A percentile compares a stretch with the other conserved stretches of the same genome.
Evolutionary conservation across 53 echinoderm and acorn worm species (phyloP).

Genomic region (Temnopleurus reevesii): DNA sequence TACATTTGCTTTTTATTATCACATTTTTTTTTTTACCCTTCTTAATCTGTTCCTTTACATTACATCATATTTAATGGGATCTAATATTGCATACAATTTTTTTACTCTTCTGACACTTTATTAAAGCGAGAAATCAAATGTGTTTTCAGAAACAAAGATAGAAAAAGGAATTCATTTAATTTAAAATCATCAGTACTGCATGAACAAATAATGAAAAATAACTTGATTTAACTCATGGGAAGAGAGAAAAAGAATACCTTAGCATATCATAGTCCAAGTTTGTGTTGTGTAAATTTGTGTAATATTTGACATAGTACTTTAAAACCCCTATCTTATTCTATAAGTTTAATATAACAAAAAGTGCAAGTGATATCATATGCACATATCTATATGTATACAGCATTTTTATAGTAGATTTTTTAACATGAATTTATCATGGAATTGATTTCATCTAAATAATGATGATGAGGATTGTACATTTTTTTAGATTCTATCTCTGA

Average conservation of each 20-base stretch:
- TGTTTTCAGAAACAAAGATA: background rate
- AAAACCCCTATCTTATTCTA: conserved; percentile 13
- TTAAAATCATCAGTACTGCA: conserved; percentile 25
- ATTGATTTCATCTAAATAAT: background rate
- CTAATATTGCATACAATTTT: too few relatives aligned
- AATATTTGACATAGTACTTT: conserved; percentile 39
- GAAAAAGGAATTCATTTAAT: background rate
- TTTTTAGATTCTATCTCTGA: background rate
- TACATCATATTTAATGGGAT: too few relatives aligned
- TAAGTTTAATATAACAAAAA: conserved; percentile 6
- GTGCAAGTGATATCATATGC: background rate
- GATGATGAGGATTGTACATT: conserved; percentile 25
- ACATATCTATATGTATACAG: conserved; percentile 26
- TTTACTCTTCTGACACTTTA: too few relatives aligned
- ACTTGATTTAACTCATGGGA: background rate
- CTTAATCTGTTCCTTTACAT: too few relatives aligned
- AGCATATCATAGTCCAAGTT: background rate
- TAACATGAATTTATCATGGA: background rate
- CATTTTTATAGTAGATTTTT: conserved; percentile 40
- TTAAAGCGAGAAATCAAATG: background rate
- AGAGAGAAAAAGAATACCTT: background rate
- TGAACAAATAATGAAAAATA: background rate
- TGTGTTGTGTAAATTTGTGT: background rate
- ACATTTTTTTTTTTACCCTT: too few relatives aligned
- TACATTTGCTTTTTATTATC: too few relatives aligned